phyloP scores from a whole-genome alignment of 2,888 invertebrate species.

The Netelia melanura region DNA sequence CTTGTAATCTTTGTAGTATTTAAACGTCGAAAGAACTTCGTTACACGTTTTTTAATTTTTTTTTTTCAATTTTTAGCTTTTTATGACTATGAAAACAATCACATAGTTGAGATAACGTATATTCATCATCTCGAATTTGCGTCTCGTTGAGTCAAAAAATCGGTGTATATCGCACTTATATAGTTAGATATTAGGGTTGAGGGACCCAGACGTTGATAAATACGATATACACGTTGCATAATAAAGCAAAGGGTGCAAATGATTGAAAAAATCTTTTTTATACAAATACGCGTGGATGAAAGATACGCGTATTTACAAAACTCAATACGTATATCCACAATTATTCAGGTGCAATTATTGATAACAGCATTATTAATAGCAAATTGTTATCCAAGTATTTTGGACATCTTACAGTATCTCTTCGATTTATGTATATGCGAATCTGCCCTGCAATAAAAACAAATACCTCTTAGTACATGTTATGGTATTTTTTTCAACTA shows the following conservation, averaged over 20 bases:
- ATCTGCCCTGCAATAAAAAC: slow-evolving; percentile 23
- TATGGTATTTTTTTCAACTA: neutral
- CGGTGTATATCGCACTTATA: neutral
- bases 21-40: slow-evolving; percentile 3
- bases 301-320: slow-evolving; percentile 42
- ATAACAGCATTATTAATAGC: slow-evolving; percentile 26
- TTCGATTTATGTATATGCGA: slow-evolving; percentile 24
- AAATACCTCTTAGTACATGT: slow-evolving; percentile 3
- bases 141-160: slow-evolving; percentile 24
- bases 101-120: neutral
- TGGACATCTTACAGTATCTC: slow-evolving; percentile 17
- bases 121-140: slow-evolving; percentile 1
- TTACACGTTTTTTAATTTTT: neutral
- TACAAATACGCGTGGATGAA: slow-evolving; percentile 10
- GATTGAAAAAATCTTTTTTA: slow-evolving; percentile 50
- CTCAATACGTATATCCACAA: slow-evolving; percentile 32
- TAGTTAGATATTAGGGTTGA: slow-evolving; percentile 34
- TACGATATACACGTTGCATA: slow-evolving; percentile 21
- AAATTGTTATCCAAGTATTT: slow-evolving; percentile 31
- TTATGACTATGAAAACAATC: neutral
- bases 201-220: slow-evolving; percentile 33
- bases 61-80: neutral
- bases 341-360: slow-evolving; percentile 23
- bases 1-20: slow-evolving; percentile 47
- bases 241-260: slow-evolving; percentile 6